Base-by-base conservation (phyloP, 2,113 vertebrate species). In the Dolichotis patagonum region DNA sequence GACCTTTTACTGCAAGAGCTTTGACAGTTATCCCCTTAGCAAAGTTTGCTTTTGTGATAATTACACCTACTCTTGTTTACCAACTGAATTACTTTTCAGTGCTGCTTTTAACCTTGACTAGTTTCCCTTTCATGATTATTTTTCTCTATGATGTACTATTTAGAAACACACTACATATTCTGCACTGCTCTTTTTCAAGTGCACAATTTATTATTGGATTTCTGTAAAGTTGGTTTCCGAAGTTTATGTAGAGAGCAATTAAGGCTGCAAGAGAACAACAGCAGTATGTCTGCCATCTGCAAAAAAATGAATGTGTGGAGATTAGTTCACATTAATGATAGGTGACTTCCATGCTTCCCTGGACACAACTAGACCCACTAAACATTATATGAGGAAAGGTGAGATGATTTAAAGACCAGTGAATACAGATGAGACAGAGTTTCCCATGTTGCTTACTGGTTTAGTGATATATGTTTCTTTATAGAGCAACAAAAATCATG, bases 41-140 rank as follows among this genome's bases (percentile, higher is more conserved):
- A 98, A 98, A 98, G 97, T 98, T 98, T 98, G 96, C 96, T 98
- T 98, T 98, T 98, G 96, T 97, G 98, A 98, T 98, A 98, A 98
- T 98, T 98, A 97, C 96, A 96, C 97, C 91, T 97, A 96, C 91
- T 96, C 89, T 97, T 98, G 88, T 98, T 98, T 98, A 98, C 97
- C 97, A 97, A 98, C 97, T 97, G 96, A 98, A 97, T 96, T 97
- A 90, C 60, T 98, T 98, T 98, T 88, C 97, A 97, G 88, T 84
- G 90, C 65, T 97, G 90, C 96, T 98, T 98, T 97, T 98, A 98
- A 91, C 95, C 97, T 96, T 98, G 94, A 98, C 93, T 94, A 90
- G 77, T 87, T 98, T 96, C 60, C 80, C 93, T 95, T 82, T 97
- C 97, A 92, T 97, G 96, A 97, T 97, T 93, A 75, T 87, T 96